Evolutionary conservation across 2,888 invertebrate genomes (phyloP), one percentile per base, ranked within the genome.

Genomic region (Cheilosia urbana): DNA sequence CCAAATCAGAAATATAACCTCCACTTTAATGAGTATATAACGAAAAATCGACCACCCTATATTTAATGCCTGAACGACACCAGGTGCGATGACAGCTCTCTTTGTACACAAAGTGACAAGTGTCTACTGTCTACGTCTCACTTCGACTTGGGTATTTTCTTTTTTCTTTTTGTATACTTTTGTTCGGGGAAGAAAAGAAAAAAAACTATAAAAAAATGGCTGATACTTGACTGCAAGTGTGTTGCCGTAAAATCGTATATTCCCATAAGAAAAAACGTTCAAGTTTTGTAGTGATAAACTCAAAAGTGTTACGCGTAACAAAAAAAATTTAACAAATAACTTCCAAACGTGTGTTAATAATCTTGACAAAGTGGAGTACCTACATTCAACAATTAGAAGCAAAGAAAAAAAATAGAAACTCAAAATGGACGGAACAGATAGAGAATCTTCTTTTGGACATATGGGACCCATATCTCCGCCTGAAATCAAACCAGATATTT

Each of bases 401-500:
- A 19, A 62, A 19, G 40, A 69, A 11, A 49, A 76, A 65, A 63
- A 51, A 30, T 27, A 27, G 27, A 53, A 51, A 75, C 60, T 19
- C 34, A 83, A 83, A 68, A 91, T 91, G 91, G 91, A 91, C 77
- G 90, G 89, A 75, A 90, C 90, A 72, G 91, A 92, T 27, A 91
- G 90, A 88, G 92, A 92, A 79, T 89, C 90, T 66, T 89, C 89
- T 53, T 92, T 91, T 82, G 91, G 95, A 90, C 94, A 97, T 92
- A 88, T 89, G 82, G 91, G 95, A 89, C 94, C 96, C 91, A 95
- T 97, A 93, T 97, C 97, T 88, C 97, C 97, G 65, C 94, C 97
- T 89, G 97, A 98, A 93, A 95, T 97, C 94, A 98, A 98, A 92
- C 97, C 97, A 84, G 97, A 98, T 92, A 96, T 97, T 73, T 96